Evolutionary conservation across 2,113 vertebrate species (phyloP), one percentile per base, ranked within the genome.

Genomic region (rat (Rattus norvegicus)): DNA sequence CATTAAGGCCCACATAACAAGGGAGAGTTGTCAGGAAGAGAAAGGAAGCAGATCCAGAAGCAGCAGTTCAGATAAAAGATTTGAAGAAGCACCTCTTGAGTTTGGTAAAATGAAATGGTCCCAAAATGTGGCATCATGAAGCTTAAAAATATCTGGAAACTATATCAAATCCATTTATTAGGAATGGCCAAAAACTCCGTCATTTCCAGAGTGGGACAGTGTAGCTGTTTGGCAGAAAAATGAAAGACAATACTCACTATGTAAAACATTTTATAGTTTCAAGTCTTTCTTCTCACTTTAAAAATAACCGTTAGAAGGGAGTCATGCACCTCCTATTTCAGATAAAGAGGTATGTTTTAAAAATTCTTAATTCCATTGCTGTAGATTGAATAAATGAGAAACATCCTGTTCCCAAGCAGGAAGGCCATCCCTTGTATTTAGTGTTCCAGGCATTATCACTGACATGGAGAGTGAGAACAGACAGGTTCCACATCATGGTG

Each of bases 31-130:
- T 54, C 52, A 54, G 43, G 43, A 43, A 43, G 43, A 43, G 43
- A 43, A 43, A 43, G 43, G 43, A 43, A 43, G 3, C 43, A 43
- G 22, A 90, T 63, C 89, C 59, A 24, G 70, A 88, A 94, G 63
- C 61, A 24, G 22, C 22, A 7, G 3, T 43, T n/a, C 76, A 93
- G 92, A 69, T 69, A 39, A n/a, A 92, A 92, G 33, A 70, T 30
- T 76, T 69, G 43, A 73, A 76, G 73, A 79, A 16, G 67, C 1
- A 0, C 63, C 28, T 49, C 16, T 69, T 92, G 20, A 80, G 19
- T 54, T 67, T 43, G 22, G 10, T 88, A 28, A 94, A 95, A 24
- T 61, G n/a, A 93, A 85, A 92, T 95, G 14, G 17, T n/a, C 19
- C n/a, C 84, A 54, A 88, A 94, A 85, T 73, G 28, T 49, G 28